Conservation (phyloP, 2,888 invertebrate species). For the Dicycla oo region DNA sequence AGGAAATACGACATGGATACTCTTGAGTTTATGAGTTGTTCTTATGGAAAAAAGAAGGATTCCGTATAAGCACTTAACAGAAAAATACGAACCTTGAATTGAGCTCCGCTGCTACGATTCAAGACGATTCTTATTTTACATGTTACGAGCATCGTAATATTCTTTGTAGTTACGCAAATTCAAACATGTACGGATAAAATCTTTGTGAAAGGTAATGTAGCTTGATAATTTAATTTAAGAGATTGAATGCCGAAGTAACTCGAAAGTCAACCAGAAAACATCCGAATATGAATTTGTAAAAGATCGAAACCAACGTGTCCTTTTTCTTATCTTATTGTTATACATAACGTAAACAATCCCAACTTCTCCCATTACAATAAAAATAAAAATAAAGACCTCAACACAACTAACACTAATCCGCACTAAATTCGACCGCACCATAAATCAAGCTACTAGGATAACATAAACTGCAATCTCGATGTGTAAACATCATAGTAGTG, state of each 20-base stretch:
- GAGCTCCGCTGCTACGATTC: constrained; percentile 31
- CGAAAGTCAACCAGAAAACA: background rate
- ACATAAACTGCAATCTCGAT: constrained; percentile 60
- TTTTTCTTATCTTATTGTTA: background rate
- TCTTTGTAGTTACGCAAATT: constrained; percentile 33
- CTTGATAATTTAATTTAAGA: constrained; percentile 19
- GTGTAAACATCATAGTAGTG: constrained; percentile 61
- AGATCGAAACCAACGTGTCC: background rate
- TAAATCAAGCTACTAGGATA: constrained; percentile 45
- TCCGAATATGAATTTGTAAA: background rate
- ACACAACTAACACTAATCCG: constrained; percentile 10
- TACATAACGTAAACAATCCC: background rate
- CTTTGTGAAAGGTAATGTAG: constrained; percentile 23
- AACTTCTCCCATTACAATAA: background rate
- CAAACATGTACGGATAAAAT: constrained; percentile 12
- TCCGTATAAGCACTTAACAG: constrained; percentile 61
- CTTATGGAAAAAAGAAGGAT: constrained; percentile 68
- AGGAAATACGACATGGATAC: constrained; percentile 75
- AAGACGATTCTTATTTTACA: constrained; percentile 48
- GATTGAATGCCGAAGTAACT: background rate
- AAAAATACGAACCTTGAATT: constrained; percentile 43
- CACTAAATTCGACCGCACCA: constrained; percentile 15
- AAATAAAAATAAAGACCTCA: constrained; percentile 2
- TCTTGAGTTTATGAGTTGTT: constrained; percentile 68
- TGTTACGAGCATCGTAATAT: constrained; percentile 33